Conservation (phyloP, 2,797 vertebrate species). For the Xyrichtys novacula region DNA sequence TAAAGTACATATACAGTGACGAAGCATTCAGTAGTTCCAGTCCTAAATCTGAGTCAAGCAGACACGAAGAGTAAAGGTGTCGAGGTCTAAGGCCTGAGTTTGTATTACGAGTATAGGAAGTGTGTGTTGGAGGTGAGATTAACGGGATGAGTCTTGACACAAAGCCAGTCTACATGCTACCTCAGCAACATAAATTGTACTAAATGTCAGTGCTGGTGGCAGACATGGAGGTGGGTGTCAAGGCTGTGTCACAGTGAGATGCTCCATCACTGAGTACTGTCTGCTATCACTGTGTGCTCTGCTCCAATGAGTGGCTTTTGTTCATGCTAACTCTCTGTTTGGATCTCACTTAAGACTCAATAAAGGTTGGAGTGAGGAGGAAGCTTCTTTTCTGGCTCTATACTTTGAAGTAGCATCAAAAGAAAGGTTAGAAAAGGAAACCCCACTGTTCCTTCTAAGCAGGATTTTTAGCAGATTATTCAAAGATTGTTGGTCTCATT, state of each 20-base stretch:
- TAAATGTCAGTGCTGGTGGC: conserved; percentile 25
- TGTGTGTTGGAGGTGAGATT: conserved; percentile 10
- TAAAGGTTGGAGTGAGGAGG: neutral
- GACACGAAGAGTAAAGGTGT: neutral
- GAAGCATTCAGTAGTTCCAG: neutral
- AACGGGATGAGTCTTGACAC: conserved; percentile 16
- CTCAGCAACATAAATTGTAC: conserved; percentile 43
- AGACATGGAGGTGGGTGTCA: conserved; percentile 17
- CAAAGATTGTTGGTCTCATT: neutral
- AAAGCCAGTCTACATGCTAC: conserved; percentile 37
- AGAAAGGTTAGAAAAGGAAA: neutral
- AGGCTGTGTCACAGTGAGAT: conserved; percentile 27
- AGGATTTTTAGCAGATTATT: neutral
- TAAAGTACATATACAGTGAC: neutral
- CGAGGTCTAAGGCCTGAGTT: neutral
- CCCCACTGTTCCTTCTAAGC: neutral
- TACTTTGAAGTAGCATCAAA: neutral
- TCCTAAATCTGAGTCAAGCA: neutral
- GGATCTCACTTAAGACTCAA: conserved; percentile 5
- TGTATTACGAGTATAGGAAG: neutral
- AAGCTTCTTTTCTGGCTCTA: neutral
- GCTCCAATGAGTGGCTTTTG: conserved; percentile 7
- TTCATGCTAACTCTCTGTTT: conserved; percentile 17
- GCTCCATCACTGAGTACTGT: conserved; percentile 22
- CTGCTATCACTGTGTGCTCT: conserved; percentile 14